Percentiles rank a stretch among this genome's conserved stretches.
Evolutionary conservation across 2,888 invertebrate species (phyloP).

Genomic region (Ceraclea dissimilis): DNA sequence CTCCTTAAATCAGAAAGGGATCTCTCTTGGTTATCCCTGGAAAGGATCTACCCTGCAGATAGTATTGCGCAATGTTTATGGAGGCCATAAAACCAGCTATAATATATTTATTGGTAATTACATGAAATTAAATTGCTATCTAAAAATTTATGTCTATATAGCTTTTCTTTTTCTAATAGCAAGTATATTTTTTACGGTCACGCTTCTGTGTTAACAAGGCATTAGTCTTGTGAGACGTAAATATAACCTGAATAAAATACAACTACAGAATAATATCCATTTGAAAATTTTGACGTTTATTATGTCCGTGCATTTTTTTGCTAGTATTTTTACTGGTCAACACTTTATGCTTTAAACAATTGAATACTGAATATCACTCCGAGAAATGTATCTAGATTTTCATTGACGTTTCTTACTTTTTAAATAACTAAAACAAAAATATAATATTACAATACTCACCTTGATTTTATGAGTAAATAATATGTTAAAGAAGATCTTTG

Average conservation of each 20-base stretch:
- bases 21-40: background rate
- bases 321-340: too few species aligned
- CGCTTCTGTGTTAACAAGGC: background rate
- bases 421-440: too few species aligned
- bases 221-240: background rate
- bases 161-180: background rate
- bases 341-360: too few species aligned
- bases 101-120: constrained; percentile 14
- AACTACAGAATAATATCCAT: background rate
- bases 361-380: too few species aligned
- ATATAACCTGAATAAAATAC: background rate
- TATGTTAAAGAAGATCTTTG: too few species aligned
- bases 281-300: too few species aligned
- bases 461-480: too few species aligned
- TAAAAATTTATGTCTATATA: constrained; percentile 8
- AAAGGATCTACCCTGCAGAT: background rate
- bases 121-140: constrained; percentile 10
- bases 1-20: constrained; percentile 1
- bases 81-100: constrained; percentile 10
- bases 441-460: too few species aligned
- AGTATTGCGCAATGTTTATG: constrained; percentile 8
- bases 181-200: background rate
- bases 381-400: too few species aligned
- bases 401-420: too few species aligned
- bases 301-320: too few species aligned